A percentile compares a stretch with the other conserved stretches of the same genome.
Evolutionary conservation across 2,113 vertebrate genomes (phyloP).

Genomic region (Petrocephalus zakoni): DNA sequence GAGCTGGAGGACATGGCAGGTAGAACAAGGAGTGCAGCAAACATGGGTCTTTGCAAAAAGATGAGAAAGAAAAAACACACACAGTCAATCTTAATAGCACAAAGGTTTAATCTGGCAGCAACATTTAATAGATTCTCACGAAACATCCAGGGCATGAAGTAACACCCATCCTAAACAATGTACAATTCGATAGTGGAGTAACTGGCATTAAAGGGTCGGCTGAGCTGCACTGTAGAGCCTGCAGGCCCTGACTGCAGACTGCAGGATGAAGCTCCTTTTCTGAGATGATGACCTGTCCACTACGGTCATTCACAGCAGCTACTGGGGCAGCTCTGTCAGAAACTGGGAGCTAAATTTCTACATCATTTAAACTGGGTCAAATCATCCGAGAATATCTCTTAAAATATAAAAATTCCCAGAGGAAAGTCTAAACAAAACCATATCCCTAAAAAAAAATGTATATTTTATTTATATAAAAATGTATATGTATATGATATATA

Average conservation of each 20-base stretch:
- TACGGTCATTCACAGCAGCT: neutral
- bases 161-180: neutral
- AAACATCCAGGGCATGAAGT: slow-evolving; percentile 28
- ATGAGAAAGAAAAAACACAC: neutral
- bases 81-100: neutral
- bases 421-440: neutral
- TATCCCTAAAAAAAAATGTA: neutral
- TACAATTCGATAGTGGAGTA: neutral
- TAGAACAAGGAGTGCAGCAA: neutral
- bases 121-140: neutral
- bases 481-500: no score
- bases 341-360: neutral
- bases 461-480: no score
- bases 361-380: neutral
- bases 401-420: neutral
- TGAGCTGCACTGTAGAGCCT: neutral
- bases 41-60: neutral
- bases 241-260: neutral
- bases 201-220: neutral
- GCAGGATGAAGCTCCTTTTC: neutral
- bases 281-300: neutral
- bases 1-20: neutral
- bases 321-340: neutral
- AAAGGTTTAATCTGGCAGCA: neutral
- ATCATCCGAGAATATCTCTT: no score